phyloP scores from a whole-genome alignment of 1,140 invertebrate genomes.

The Sesamia nonagrioides region DNA sequence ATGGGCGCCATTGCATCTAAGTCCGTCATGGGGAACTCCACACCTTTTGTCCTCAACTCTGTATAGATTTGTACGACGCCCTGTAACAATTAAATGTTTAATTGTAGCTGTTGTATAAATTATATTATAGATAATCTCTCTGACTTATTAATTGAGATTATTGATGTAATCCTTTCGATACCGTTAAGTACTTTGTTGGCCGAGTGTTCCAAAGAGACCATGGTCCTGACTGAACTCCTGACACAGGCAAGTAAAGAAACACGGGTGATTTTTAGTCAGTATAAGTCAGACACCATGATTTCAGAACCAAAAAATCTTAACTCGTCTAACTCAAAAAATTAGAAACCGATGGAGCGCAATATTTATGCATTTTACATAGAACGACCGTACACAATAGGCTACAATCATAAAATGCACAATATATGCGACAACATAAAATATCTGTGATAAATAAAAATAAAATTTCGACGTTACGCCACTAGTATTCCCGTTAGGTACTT shows the following conservation, averaged over 20 bases:
- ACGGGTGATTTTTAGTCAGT: too few species aligned
- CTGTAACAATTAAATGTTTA: constrained; percentile 80
- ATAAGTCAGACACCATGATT: too few species aligned
- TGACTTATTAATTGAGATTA: background rate
- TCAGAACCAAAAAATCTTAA: too few species aligned
- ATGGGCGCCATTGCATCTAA: constrained; percentile 98
- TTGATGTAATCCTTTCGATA: background rate
- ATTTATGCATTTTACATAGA: background rate
- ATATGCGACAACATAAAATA: background rate
- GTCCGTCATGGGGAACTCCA: constrained; percentile 99
- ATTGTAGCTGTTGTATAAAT: too few species aligned
- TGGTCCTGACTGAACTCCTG: too few species aligned
- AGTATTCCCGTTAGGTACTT: too few species aligned
- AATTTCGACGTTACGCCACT: background rate
- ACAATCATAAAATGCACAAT: background rate
- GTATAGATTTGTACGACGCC: constrained; percentile 98
- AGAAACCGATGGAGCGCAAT: background rate
- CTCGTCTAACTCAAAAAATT: too few species aligned
- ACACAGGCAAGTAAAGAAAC: too few species aligned
- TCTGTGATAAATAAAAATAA: background rate
- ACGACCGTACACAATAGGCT: too few species aligned
- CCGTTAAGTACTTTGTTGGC: background rate
- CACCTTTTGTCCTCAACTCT: constrained; percentile 97
- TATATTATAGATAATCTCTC: background rate
- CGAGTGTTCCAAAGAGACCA: too few species aligned